These are phyloP conservation scores for Centropus bengalensis DNA, from an alignment of 2,113 vertebrate genomes.

Conservation along the genomic window DNA sequence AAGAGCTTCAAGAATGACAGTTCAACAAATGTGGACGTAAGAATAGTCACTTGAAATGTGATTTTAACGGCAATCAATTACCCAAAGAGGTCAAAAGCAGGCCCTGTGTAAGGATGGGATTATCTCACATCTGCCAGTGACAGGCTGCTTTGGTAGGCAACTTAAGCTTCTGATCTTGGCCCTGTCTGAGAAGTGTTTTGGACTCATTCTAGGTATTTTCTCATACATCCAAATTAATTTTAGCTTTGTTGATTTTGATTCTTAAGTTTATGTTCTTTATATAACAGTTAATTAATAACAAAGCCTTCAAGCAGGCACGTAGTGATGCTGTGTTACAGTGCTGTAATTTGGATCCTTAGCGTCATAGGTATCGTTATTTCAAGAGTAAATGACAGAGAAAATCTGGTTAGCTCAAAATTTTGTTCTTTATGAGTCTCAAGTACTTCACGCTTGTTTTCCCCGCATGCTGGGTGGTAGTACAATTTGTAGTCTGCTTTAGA, in stretches of 20 bases:
- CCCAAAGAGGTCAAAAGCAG: background rate
- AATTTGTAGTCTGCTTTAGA: background rate
- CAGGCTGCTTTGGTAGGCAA: background rate
- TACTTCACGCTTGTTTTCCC: background rate
- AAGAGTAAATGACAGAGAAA: background rate
- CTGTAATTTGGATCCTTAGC: background rate
- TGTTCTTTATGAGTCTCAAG: background rate
- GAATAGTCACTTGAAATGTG: background rate
- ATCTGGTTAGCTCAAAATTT: background rate
- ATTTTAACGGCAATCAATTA: conserved; percentile 2
- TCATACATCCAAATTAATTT: background rate
- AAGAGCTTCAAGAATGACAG: background rate
- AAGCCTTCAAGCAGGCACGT: background rate
- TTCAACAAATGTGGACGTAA: background rate
- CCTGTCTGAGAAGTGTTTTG: background rate
- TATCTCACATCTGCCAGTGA: background rate
- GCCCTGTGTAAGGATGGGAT: background rate
- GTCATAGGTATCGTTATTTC: background rate
- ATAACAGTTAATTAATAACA: background rate
- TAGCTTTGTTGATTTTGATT: background rate
- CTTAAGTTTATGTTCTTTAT: background rate
- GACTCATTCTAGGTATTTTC: background rate
- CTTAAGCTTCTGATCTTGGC: background rate
- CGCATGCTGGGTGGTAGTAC: background rate
- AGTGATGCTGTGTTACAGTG: background rate